These are phyloP conservation scores for Catharus minimus DNA, from an alignment of 2,113 vertebrate species.

Conservation along the genomic window DNA sequence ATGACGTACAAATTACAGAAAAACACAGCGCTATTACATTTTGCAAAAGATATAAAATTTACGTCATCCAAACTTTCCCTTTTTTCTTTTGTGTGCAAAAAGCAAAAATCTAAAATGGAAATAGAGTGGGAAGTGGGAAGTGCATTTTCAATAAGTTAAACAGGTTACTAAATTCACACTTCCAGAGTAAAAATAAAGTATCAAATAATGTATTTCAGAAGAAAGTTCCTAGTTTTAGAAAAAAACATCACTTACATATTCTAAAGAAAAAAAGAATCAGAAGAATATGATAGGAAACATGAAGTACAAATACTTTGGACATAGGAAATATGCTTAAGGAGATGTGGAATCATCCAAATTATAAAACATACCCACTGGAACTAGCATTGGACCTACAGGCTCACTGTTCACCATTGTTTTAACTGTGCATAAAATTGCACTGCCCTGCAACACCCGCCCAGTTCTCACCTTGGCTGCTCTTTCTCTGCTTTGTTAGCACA, in stretches of 20 bases:
- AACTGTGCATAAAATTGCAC: not conserved
- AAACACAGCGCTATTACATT: not conserved
- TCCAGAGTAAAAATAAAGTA: not conserved
- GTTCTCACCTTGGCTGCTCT: not conserved
- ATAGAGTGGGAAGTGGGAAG: not conserved
- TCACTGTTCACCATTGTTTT: not conserved
- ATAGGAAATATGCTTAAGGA: not conserved
- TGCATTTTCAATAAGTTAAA: not conserved
- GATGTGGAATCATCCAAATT: not conserved
- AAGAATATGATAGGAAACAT: not conserved
- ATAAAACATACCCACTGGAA: not conserved
- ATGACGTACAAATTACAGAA: not conserved
- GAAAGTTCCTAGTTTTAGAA: not conserved
- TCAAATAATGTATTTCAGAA: not conserved
- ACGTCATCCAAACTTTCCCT: not conserved
- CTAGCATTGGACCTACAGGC: rapidly evolving
- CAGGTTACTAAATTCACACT: not conserved
- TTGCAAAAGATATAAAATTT: not conserved
- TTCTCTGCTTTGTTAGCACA: not conserved
- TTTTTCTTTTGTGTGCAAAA: not conserved
- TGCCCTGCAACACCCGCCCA: not conserved
- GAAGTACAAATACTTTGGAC: not conserved
- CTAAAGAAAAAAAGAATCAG: not conserved
- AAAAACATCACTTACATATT: rapidly evolving
- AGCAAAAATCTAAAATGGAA: not conserved